Conservation (phyloP, 2,113 vertebrate species). For the Indicator maculatus region DNA sequence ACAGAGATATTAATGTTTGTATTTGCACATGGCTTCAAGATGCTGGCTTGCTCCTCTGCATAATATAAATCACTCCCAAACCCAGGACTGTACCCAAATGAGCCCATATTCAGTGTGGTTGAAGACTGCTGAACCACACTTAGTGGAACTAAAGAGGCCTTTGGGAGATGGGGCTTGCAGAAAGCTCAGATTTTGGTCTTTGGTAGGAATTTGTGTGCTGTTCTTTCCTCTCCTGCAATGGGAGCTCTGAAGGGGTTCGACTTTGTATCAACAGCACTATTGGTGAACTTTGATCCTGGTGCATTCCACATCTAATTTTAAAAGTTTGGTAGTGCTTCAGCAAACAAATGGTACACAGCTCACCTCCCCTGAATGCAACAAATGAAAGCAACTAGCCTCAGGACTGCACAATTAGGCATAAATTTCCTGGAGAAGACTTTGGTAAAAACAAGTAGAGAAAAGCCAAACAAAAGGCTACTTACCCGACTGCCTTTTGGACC, state of each 20-base stretch:
- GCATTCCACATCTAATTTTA: neutral
- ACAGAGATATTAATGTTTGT: neutral
- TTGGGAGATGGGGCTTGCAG: neutral
- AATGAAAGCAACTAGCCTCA: neutral
- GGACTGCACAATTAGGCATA: neutral
- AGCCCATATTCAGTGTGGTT: neutral
- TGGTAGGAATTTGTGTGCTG: constrained; percentile 5
- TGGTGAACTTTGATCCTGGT: neutral
- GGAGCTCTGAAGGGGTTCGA: neutral
- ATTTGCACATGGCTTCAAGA: constrained; percentile 57
- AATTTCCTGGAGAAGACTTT: neutral
- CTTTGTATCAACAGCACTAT: neutral
- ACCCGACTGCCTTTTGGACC: constrained; percentile 96
- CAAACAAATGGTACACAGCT: neutral
- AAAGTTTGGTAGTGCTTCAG: neutral
- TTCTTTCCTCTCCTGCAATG: neutral
- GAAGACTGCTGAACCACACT: neutral
- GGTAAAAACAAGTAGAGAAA: neutral
- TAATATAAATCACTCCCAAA: constrained; percentile 14
- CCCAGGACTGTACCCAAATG: neutral
- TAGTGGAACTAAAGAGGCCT: constrained; percentile 12
- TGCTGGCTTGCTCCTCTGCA: neutral
- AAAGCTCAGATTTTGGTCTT: neutral
- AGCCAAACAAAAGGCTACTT: constrained; percentile 72
- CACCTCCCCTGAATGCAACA: neutral